These are phyloP conservation scores for Antigone vipio DNA, from an alignment of 2,113 vertebrate genomes.

Conservation along the genomic window DNA sequence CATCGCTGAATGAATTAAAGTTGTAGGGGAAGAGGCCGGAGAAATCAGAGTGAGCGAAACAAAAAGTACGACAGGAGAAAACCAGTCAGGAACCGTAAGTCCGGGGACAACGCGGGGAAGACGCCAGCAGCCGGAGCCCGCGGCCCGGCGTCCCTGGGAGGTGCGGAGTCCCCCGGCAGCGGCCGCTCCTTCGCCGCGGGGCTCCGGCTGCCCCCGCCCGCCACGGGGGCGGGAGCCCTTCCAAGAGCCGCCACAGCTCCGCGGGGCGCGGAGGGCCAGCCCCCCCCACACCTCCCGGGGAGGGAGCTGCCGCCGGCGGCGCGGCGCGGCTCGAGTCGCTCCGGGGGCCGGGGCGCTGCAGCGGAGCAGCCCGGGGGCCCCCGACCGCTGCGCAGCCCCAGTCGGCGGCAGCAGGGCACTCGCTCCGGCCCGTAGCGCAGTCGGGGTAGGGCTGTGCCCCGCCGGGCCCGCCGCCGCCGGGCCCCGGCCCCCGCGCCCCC, in stretches of 20 bases:
- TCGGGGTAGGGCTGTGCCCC: not conserved
- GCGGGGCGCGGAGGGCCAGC: not conserved
- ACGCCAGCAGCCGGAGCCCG: not conserved
- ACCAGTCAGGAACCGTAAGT: not conserved
- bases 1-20: slow-evolving; percentile 38
- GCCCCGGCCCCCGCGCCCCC: not conserved
- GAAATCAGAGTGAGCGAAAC: not conserved
- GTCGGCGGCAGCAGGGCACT: not conserved
- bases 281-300: too few species aligned
- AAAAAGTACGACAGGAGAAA: not conserved
- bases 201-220: not conserved
- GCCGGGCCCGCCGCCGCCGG: not conserved
- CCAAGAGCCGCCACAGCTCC: not conserved
- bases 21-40: not conserved
- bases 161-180: not conserved
- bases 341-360: not conserved
- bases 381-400: not conserved
- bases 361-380: not conserved
- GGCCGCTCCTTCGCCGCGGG: not conserved
- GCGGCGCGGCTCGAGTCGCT: not conserved
- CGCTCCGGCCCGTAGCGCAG: not conserved
- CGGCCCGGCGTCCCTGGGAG: not conserved
- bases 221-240: not conserved
- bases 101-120: not conserved
- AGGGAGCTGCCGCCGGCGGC: not conserved